A percentile compares a stretch with the other conserved stretches of the same genome.
Evolutionary conservation across 1,140 invertebrate species (phyloP).

Genomic region (Hycleus cichorii): DNA sequence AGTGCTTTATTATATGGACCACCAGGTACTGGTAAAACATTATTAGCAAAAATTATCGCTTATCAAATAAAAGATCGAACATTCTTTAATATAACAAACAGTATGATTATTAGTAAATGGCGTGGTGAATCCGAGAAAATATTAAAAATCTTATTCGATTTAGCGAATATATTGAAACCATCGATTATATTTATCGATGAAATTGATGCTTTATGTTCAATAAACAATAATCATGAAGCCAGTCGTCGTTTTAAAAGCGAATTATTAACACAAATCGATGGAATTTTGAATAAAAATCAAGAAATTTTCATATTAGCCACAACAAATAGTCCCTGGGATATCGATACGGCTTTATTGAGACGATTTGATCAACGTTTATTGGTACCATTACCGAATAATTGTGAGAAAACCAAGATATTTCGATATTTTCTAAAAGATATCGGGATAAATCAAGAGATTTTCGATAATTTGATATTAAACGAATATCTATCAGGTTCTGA

Average conservation of each 20-base stretch:
- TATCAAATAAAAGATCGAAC: conserved; percentile 69
- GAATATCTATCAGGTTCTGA: conserved; percentile 82
- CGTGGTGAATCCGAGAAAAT: conserved; percentile 92
- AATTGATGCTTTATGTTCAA: conserved; percentile 81
- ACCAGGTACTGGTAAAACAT: conserved; percentile 78
- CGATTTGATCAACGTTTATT: conserved; percentile 83
- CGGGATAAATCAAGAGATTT: conserved; percentile 29
- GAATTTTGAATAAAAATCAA: conserved; percentile 38
- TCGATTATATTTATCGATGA: conserved; percentile 96
- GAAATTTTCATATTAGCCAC: conserved; percentile 55
- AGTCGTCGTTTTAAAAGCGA: conserved; percentile 87
- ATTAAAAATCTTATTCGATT: conserved; percentile 76
- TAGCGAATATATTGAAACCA: conserved; percentile 78
- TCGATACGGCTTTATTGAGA: conserved; percentile 76
- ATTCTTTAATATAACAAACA: conserved; percentile 88
- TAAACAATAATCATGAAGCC: conserved; percentile 81
- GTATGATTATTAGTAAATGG: conserved; percentile 88
- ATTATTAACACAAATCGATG: conserved; percentile 87
- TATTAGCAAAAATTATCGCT: conserved; percentile 82
- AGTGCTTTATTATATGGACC: conserved; percentile 79
- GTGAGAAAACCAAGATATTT: conserved; percentile 62
- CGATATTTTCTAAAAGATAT: conserved; percentile 44
- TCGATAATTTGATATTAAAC: conserved; percentile 51
- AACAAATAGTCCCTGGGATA: conserved; percentile 81
- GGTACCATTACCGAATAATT: conserved; percentile 64